Percentiles rank a stretch among this genome's conserved stretches.
Evolutionary conservation across 2,888 invertebrate genomes (phyloP).

Genomic region (Abrostola triplasia): DNA sequence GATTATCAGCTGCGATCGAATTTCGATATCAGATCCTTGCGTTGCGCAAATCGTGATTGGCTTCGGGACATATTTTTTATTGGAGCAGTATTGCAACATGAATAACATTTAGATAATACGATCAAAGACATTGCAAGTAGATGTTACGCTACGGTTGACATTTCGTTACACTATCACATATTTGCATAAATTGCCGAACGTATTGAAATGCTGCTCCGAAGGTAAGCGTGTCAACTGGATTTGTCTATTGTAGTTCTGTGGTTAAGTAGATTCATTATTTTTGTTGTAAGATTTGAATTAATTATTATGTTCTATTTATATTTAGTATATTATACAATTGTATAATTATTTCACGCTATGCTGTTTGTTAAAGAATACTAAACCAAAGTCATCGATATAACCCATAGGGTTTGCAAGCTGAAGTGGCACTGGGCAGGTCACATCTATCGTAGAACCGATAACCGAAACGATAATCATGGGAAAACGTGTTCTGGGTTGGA

Average conservation of each 20-base stretch:
- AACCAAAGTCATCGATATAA: too few species aligned
- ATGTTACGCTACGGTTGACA: slow-evolving; percentile 74
- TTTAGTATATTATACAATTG: too few species aligned
- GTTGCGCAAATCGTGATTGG: slow-evolving; percentile 68
- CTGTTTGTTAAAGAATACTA: too few species aligned
- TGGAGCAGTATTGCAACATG: slow-evolving; percentile 72
- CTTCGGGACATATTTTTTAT: slow-evolving; percentile 66
- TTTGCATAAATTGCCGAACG: slow-evolving; percentile 76
- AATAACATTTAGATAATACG: slow-evolving; percentile 61
- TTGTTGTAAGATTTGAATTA: slow-evolving; percentile 20
- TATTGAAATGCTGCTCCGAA: slow-evolving; percentile 64
- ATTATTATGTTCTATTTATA: not conserved
- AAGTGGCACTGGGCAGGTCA: too few species aligned
- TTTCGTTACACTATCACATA: slow-evolving; percentile 68
- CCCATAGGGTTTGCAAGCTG: too few species aligned
- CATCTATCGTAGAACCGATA: too few species aligned
- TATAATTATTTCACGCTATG: too few species aligned
- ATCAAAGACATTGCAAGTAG: slow-evolving; percentile 65
- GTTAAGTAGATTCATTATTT: slow-evolving; percentile 20
- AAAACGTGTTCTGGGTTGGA: too few species aligned
- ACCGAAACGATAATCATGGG: too few species aligned
- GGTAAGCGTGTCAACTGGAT: slow-evolving; percentile 56
- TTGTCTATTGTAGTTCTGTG: slow-evolving; percentile 44
- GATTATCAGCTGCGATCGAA: slow-evolving; percentile 59
- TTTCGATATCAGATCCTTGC: slow-evolving; percentile 51